Percentiles rank a stretch among this genome's conserved stretches.
Evolutionary conservation across 2,113 vertebrate species (phyloP).

Genomic region (Tinamus guttatus): DNA sequence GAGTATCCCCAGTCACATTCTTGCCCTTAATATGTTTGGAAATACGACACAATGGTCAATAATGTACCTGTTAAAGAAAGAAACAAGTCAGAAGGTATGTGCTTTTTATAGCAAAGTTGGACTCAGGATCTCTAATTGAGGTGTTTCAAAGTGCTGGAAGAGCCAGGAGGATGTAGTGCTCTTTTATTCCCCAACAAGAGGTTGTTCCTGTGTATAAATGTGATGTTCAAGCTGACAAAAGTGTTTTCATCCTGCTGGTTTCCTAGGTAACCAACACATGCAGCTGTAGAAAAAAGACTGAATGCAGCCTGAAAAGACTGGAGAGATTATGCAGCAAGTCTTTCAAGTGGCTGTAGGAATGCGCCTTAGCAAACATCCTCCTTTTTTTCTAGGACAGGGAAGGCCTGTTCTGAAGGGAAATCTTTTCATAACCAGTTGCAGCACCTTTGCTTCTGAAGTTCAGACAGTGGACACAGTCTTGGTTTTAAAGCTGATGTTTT

Average conservation of each 20-base stretch:
- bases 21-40: neutral
- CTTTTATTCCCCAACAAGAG: neutral
- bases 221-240: neutral
- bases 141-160: neutral
- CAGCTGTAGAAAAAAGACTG: neutral
- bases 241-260: neutral
- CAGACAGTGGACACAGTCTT: neutral
- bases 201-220: neutral
- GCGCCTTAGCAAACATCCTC: neutral
- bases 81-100: neutral
- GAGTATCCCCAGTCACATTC: neutral
- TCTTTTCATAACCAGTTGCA: neutral
- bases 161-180: neutral
- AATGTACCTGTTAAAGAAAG: neutral
- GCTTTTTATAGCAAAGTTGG: neutral
- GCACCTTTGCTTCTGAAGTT: neutral
- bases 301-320: neutral
- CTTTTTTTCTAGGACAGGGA: neutral
- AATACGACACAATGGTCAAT: neutral
- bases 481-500: neutral
- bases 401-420: neutral
- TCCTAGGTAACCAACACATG: conserved; percentile 3
- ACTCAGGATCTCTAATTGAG: neutral
- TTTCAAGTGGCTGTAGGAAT: neutral
- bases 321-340: neutral